Percentiles rank a stretch among this genome's conserved stretches.
Evolutionary conservation across 1,140 invertebrate species (phyloP).

Genomic region (Megathymus violae): DNA sequence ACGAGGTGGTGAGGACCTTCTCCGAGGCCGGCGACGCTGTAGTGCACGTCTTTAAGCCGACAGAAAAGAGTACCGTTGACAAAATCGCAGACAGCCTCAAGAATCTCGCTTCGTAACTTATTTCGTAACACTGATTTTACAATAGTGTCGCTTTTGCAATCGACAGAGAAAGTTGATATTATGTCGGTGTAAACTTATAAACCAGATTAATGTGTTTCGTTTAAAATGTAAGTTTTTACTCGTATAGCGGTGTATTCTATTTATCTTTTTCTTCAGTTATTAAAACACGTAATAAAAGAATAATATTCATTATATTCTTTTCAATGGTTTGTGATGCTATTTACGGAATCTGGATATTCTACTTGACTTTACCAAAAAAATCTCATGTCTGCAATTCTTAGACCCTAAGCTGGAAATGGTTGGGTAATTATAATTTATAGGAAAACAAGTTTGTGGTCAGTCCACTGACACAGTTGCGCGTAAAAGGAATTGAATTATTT

Average conservation of each 20-base stretch:
- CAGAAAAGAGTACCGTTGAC: constrained; percentile 66
- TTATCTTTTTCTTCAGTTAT: no score
- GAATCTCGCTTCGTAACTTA: constrained; percentile 51
- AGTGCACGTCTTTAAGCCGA: constrained; percentile 70
- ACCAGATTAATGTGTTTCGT: background rate
- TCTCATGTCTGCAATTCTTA: background rate
- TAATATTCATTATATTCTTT: no score
- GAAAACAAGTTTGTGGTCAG: constrained; percentile 9
- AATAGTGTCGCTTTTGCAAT: constrained; percentile 19
- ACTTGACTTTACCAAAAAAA: no score
- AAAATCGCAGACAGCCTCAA: constrained; percentile 69
- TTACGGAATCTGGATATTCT: no score
- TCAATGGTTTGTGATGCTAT: no score
- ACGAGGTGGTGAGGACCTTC: constrained; percentile 65
- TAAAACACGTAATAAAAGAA: no score
- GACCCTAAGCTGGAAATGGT: background rate
- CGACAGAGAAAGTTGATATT: constrained; percentile 6
- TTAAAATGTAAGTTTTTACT: background rate
- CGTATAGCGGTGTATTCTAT: no score
- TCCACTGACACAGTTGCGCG: constrained; percentile 15
- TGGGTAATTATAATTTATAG: constrained; percentile 2
- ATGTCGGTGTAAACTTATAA: background rate
- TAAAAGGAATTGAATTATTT: constrained; percentile 22
- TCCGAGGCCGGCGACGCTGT: constrained; percentile 68
- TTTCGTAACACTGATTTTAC: constrained; percentile 25